Evolutionary conservation across 2,888 invertebrate genomes (phyloP), one percentile per base, ranked within the genome.

Genomic region (Galerucella nymphaeae): DNA sequence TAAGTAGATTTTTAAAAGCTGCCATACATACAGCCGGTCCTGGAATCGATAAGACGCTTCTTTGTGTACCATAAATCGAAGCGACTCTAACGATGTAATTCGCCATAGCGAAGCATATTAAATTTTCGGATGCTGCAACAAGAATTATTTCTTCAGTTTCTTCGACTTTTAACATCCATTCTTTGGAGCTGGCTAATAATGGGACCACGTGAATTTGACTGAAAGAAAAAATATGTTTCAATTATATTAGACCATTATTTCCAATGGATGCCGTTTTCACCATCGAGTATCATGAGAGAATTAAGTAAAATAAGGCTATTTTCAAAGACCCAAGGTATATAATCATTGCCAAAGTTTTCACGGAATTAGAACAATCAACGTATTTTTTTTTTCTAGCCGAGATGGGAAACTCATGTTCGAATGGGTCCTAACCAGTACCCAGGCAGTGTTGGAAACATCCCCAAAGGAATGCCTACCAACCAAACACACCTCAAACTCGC

Each of bases 21-120:
- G 91, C 87, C 84, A 95, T 87, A 41, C 92, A 89, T 5, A 96
- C 90, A 16, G 93, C 87, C 6, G 92, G 90, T 0, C 96, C 96
- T 0, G 94, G 92, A 64, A 95, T 84, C 1, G 91, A 90, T 66
- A 96, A 86, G 10, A 93, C 86, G 83, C 94, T 94, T 82, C 93
- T 90, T 87, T 99, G 98, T 0, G 95, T 92, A 61, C 99, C 99
- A 86, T 93, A 92, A 13, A 94, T 88, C 6, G 94, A 94, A 86
- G 93, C 97, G 5, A 98, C 86, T n/a, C 98, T 88, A 64, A 99
- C 86, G 78, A 93, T 90, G 23, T 95, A 89, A 69, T 89, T 89
- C 79, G 90, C 90, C 0, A 96, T 96, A 2, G 93, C 94, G 69
- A 92, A 91, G 0, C 94, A 97, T 41, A 97, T 90, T 81, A 96